phyloP scores from a whole-genome alignment of 2,113 vertebrate species.

The Phoenicopterus ruber region DNA sequence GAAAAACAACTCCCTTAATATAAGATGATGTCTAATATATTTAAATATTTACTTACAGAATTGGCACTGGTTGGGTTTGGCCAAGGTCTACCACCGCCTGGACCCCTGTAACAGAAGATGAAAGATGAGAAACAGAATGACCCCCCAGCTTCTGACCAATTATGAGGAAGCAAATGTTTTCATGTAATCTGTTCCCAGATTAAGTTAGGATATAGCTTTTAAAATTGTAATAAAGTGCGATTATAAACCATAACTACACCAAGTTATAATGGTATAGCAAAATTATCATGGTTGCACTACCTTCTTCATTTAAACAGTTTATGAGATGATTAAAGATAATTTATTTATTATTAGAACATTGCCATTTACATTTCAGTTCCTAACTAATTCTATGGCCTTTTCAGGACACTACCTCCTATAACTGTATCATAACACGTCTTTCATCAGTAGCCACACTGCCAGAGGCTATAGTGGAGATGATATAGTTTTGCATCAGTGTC shows the following conservation, averaged over 20 bases:
- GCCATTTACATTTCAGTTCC: neutral
- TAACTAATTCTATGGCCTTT: neutral
- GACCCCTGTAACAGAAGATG: constrained; percentile 80
- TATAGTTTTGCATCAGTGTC: neutral
- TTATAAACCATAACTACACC: neutral
- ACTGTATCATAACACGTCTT: neutral
- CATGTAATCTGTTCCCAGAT: neutral
- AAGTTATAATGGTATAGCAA: neutral
- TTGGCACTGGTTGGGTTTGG: constrained; percentile 91
- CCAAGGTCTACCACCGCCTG: constrained; percentile 90
- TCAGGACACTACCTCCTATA: neutral
- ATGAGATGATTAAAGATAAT: neutral
- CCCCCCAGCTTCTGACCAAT: neutral
- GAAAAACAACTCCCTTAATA: neutral
- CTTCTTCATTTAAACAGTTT: neutral
- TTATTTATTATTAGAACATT: neutral
- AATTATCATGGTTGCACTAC: neutral
- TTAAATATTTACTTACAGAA: constrained; percentile 79
- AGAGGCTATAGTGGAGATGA: neutral
- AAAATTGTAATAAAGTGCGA: neutral
- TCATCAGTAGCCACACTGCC: neutral
- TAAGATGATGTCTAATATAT: neutral
- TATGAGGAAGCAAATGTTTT: neutral
- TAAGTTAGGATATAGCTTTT: neutral
- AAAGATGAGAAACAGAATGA: constrained; percentile 3